Percentiles rank a stretch among this genome's conserved stretches.
Evolutionary conservation across 2,888 invertebrate genomes (phyloP).

Genomic region (Acanthosepion esculentum): DNA sequence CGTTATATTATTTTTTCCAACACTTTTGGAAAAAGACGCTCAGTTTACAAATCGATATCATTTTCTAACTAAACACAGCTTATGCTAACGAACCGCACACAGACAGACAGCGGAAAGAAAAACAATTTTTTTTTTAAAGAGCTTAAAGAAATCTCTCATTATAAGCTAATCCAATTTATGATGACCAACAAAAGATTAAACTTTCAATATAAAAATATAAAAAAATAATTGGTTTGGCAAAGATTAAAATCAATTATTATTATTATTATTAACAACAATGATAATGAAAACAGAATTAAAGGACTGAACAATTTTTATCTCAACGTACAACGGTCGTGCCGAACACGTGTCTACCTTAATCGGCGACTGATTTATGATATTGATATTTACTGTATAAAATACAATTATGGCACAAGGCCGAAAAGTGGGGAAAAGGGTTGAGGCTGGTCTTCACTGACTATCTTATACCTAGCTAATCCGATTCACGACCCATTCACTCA

Average conservation of each 20-base stretch:
- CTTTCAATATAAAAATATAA: no score
- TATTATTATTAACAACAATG: neutral
- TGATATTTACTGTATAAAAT: no score
- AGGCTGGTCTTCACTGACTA: no score
- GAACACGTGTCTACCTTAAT: neutral
- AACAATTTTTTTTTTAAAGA: neutral
- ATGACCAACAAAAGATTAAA: neutral
- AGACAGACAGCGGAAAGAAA: neutral
- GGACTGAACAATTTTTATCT: no score
- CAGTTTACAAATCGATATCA: neutral
- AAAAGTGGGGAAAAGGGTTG: no score
- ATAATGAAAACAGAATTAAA: no score
- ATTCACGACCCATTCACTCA: no score
- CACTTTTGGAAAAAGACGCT: neutral
- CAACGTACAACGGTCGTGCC: no score
- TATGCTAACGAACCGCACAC: neutral
- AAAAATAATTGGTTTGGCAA: neutral
- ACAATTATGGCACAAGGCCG: no score
- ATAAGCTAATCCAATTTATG: neutral
- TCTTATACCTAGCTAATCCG: no score
- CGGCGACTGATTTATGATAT: neutral
- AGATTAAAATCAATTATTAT: neutral
- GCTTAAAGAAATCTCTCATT: neutral
- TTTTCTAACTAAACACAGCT: neutral
- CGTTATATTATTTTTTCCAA: neutral